Conservation (phyloP, 92 coral and sea anemone genomes). For the Porites lobata region DNA sequence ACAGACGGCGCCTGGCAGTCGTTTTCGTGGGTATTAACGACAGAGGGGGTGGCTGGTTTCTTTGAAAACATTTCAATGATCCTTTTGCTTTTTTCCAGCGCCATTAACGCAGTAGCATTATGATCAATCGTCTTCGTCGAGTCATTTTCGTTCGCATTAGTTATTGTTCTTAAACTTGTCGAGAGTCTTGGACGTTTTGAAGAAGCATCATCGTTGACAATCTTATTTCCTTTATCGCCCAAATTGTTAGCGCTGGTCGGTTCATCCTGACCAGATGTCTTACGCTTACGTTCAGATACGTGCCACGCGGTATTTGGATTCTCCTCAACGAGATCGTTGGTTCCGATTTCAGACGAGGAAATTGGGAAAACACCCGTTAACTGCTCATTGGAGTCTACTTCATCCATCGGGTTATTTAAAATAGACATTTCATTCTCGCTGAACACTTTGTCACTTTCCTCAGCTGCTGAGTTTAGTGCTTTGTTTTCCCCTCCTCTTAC, state of each 20-base stretch:
- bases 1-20: neutral
- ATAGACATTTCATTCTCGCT: neutral
- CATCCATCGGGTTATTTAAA: neutral
- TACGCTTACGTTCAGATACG: neutral
- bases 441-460: neutral
- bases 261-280: neutral
- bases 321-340: neutral
- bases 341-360: constrained; percentile 19
- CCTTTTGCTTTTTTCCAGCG: constrained; percentile 42
- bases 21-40: neutral
- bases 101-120: neutral
- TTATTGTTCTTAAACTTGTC: constrained; percentile 10
- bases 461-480: constrained; percentile 5
- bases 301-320: neutral
- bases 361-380: constrained; percentile 41
- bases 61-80: constrained; percentile 40
- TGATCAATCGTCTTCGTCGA: neutral
- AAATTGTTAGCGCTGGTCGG: neutral
- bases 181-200: neutral
- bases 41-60: constrained; percentile 28
- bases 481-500: neutral
- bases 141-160: neutral
- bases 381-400: neutral
- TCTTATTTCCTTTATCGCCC: neutral
- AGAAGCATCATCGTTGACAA: neutral